Conservation (phyloP, 2,113 vertebrate species). For the Corapipo altera region DNA sequence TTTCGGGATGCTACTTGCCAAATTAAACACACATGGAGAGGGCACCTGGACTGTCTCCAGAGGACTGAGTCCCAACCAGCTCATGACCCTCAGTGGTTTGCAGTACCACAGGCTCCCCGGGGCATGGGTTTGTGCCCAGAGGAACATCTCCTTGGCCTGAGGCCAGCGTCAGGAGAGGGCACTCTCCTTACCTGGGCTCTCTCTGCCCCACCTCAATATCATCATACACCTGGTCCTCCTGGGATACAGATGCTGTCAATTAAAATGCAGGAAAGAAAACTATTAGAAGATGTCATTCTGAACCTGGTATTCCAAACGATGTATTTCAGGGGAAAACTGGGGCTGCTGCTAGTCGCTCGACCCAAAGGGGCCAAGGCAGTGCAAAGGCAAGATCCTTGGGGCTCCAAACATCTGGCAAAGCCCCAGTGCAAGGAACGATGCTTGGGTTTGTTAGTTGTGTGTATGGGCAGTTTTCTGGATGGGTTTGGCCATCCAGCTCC, state of each 20-base stretch:
- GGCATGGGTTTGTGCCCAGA: neutral
- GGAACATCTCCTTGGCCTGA: neutral
- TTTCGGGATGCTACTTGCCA: neutral
- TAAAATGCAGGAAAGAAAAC: neutral
- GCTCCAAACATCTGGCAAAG: neutral
- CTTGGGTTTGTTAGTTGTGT: neutral
- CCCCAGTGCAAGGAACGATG: neutral
- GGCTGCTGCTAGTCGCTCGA: accelerated
- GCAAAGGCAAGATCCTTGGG: accelerated
- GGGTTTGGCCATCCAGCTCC: neutral
- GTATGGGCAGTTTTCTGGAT: neutral
- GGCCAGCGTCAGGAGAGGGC: neutral
- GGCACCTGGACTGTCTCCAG: neutral
- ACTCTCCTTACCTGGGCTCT: slow-evolving; percentile 58
- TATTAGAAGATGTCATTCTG: neutral
- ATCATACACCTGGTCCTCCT: slow-evolving; percentile 47
- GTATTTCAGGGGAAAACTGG: neutral
- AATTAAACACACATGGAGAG: neutral
- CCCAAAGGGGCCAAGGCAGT: neutral
- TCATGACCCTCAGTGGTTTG: neutral
- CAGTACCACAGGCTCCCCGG: neutral
- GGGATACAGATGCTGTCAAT: slow-evolving; percentile 41
- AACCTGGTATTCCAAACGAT: neutral
- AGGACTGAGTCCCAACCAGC: neutral
- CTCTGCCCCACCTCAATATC: slow-evolving; percentile 7